Evolutionary conservation across 2,797 vertebrate species (phyloP), one percentile per base, ranked within the genome.

Genomic region (Uromys caudimaculatus): DNA sequence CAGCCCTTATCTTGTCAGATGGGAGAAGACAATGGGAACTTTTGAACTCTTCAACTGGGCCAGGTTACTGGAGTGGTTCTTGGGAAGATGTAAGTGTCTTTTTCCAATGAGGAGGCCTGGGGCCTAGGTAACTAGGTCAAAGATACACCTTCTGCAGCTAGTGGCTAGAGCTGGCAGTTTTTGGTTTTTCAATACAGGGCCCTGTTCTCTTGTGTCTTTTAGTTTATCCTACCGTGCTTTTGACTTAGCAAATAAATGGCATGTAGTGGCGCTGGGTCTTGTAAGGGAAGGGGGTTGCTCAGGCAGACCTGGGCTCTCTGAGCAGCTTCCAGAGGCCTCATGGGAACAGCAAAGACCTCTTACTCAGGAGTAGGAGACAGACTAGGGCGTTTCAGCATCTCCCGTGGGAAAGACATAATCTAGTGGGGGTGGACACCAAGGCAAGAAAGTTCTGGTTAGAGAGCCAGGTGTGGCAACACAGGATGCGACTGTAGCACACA

Each of bases 391-490:
- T 9, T 75, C 71, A 7, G 21, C 58, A n/a, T 21, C 23, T 62
- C 10, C 23, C 27, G 0, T 10, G 29, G 76, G 35, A 84, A 29
- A 21, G 27, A 76, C 32, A 23, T 24, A 38, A 19, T 11, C 47
- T 12, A 7, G 23, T 24, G 2, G 47, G 47, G 3, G 9, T 7
- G 21, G 35, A 13, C 19, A 10, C 19, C 2, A 0, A 41, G 23
- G 7, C 56, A 9, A 6, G 3, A 38, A 47, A 78, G 23, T 4
- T 0, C 11, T 73, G 19, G 12, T 35, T 86, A 76, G 82, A 64
- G n/a, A 13, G 3, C 50, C 27, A 44, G 27, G n/a, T 52, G 12
- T 81, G 89, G 7, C 24, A 29, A 23, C 47, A 24, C 16, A 7
- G 29, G 32, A 16, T 79, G 47, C 11, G 3, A 41, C 23, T 64